Evolutionary conservation across 2,888 invertebrate genomes (phyloP), one percentile per base, ranked within the genome.

Genomic region (Drosophila borealis): DNA sequence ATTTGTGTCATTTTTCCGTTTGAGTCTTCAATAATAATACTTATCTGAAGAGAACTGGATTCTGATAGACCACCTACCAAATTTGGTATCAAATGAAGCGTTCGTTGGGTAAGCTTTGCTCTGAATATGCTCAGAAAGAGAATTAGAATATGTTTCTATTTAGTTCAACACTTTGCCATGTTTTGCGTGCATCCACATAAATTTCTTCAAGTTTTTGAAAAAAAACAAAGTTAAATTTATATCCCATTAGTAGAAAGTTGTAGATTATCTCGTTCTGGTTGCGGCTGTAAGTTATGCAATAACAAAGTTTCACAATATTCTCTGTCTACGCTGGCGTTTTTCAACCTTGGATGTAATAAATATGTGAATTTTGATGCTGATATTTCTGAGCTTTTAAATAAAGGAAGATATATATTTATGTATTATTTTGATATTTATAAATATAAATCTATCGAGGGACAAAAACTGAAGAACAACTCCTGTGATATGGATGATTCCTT

Each of bases 211-310:
- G 51, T 4, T n/a, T 5, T 8, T 41, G 17, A 14, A 41, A 41
- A 41, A 10, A 41, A 10, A 17, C 4, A 10, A 41, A 19, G 17
- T 41, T 17, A 0, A 17, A n/a, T 42, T 60, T 55, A 42, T 42
- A 51, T 42, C 33, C 29, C 29, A 29, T 29, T 29, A 17, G 44
- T 17, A 3, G 11, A 60, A 74, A 74, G 61, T 66, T 65, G 42
- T 14, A 45, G 57, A 41, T 68, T 74, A 68, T 57, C 72, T 54
- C 21, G 37, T 53, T 46, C 50, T 25, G 33, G 39, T 41, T 53
- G 50, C 37, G 64, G 48, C 21, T 53, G 56, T 50, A 56, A 34
- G 19, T 64, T 57, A 8, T 51, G 62, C 48, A 70, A 46, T 51
- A 66, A 46, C 25, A 49, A n/a, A 37, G 29, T 44, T 66, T 19